Conservation (phyloP, 53 echinoderm and acorn worm species). For the Apostichopus leukothele region DNA sequence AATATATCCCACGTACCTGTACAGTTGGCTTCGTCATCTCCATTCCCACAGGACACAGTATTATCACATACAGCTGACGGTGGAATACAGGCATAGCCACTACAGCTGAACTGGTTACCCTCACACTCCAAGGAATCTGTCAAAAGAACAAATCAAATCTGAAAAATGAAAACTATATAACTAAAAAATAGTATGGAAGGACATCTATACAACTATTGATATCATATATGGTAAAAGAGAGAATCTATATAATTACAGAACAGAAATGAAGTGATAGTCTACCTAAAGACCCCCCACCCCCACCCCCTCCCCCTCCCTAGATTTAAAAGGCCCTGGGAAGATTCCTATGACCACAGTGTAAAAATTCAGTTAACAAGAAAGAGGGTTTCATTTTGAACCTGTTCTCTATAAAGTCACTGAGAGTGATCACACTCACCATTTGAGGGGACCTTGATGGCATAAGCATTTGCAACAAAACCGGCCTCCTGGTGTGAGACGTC, state of each 20-base stretch:
- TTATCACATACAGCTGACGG: conserved; percentile 48
- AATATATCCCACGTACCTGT: neutral
- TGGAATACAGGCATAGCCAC: conserved; percentile 53
- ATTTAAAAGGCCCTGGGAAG: no score
- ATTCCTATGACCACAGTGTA: no score
- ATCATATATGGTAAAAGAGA: no score
- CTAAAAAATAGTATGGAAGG: neutral
- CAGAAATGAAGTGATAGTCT: no score
- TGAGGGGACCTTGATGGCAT: neutral
- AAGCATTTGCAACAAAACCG: conserved; percentile 6
- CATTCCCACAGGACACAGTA: conserved; percentile 17
- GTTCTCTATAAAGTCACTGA: no score
- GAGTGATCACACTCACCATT: conserved; percentile 16
- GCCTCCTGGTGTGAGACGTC: neutral
- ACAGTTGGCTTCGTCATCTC: conserved; percentile 53
- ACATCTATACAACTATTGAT: neutral
- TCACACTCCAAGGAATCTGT: conserved; percentile 25
- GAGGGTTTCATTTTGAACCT: no score
- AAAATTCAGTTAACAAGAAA: no score
- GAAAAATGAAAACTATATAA: neutral
- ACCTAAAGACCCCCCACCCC: no score
- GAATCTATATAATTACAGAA: no score
- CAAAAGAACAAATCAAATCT: neutral
- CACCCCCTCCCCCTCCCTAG: no score
- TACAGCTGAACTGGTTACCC: conserved; percentile 22